These are phyloP conservation scores for Muricea muricata DNA, from an alignment of 92 coral and sea anemone species.

Conservation along the genomic window DNA sequence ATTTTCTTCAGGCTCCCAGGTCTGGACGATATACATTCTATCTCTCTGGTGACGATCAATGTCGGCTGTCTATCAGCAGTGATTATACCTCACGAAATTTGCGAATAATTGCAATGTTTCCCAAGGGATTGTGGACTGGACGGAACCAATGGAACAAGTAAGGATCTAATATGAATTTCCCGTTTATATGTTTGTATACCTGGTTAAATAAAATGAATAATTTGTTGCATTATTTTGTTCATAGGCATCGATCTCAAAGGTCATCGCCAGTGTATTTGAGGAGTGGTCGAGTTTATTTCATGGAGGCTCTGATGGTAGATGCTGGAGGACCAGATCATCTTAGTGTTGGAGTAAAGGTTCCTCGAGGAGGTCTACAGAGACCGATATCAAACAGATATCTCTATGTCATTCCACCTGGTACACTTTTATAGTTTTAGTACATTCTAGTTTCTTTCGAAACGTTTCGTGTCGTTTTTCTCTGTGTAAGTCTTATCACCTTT, in stretches of 20 bases:
- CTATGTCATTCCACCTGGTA: not conserved
- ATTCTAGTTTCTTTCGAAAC: no score
- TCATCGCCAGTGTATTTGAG: not conserved
- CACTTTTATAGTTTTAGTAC: no score
- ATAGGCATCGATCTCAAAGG: not conserved
- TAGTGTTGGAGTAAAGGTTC: not conserved
- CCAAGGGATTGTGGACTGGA: not conserved
- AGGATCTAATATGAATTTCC: not conserved
- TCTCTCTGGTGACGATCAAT: not conserved
- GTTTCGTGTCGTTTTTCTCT: no score
- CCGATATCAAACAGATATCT: not conserved
- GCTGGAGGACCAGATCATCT: slow-evolving; percentile 2
- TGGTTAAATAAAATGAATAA: no score
- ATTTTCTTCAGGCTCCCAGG: not conserved
- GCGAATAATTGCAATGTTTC: not conserved
- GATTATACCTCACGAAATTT: not conserved
- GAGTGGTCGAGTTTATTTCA: not conserved
- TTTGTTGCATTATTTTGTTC: no score
- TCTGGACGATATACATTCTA: not conserved
- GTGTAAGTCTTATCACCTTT: no score
- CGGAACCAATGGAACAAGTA: slow-evolving; percentile 1
- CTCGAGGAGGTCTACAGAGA: not conserved
- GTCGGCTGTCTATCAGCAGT: not conserved
- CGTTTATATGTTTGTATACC: not conserved
- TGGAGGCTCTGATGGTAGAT: not conserved